Evolutionary conservation across 2,113 vertebrate species (phyloP).

Genomic region (Sturnira hondurensis): DNA sequence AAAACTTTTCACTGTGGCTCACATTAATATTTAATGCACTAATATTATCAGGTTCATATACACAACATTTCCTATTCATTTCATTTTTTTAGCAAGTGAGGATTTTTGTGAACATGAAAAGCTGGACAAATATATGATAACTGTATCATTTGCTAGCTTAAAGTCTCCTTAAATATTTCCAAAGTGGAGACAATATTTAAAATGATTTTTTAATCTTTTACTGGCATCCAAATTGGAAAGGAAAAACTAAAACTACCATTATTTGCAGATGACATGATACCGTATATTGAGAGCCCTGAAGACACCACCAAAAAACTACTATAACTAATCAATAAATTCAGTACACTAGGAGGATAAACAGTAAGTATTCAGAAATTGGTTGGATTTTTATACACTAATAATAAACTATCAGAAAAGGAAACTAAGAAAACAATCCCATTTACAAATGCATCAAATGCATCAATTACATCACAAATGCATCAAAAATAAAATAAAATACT

Average conservation of each 20-base stretch:
- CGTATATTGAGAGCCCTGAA: not conserved
- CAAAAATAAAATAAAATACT: not conserved
- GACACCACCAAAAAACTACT: not conserved
- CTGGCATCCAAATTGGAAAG: not conserved
- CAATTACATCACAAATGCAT: not conserved
- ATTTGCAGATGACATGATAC: not conserved
- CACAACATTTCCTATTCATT: not conserved
- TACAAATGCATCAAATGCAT: not conserved
- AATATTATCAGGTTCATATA: constrained; percentile 3
- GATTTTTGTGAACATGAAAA: not conserved
- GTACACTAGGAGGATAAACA: not conserved
- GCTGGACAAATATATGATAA: not conserved
- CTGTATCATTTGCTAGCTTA: not conserved
- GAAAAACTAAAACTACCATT: not conserved
- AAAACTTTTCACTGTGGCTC: not conserved
- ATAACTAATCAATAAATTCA: not conserved
- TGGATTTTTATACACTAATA: not conserved
- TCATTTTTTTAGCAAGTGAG: not conserved
- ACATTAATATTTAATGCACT: constrained; percentile 42
- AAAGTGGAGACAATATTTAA: not conserved
- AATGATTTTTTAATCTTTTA: not conserved
- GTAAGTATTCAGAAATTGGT: not conserved
- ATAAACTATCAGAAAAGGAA: not conserved
- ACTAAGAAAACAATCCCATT: not conserved
- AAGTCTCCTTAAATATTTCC: not conserved